Evolutionary conservation across 2,797 vertebrate species (phyloP).

Genomic region (Bovichtus variegatus): DNA sequence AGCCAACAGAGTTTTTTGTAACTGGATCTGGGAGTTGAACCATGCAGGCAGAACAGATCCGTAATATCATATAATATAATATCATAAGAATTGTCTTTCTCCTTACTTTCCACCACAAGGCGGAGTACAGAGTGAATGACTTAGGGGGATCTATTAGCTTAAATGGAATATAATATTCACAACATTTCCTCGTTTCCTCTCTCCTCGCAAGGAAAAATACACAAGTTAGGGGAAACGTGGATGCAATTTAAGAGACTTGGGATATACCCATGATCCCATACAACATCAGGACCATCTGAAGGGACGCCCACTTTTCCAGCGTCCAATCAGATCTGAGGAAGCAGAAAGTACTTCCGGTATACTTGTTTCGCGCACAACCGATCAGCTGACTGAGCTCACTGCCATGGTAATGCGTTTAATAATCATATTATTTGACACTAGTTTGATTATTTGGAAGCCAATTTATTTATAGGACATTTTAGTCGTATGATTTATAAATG

Average conservation of each 20-base stretch:
- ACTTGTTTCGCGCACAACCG: background rate
- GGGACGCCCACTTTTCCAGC: background rate
- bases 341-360: constrained; percentile 33
- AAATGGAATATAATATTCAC: no score
- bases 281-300: constrained; percentile 1
- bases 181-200: no score
- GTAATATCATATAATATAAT: no score
- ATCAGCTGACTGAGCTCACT: constrained; percentile 42
- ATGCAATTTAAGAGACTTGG: no score
- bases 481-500: no score
- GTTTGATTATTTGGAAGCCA: background rate
- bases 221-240: no score
- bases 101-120: background rate
- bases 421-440: background rate
- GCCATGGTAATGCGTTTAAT: constrained; percentile 69
- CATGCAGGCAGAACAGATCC: background rate
- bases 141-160: no score
- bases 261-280: no score
- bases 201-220: no score
- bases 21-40: background rate
- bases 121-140: no score
- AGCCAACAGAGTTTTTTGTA: background rate
- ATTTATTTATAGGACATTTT: accelerated
- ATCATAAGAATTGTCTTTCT: background rate
- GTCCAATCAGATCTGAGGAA: constrained; percentile 59